A percentile compares a stretch with the other conserved stretches of the same genome.
These are phyloP conservation scores for Drosophila virilis DNA, from an alignment of 1,140 invertebrate species.

Conservation along the genomic window DNA sequence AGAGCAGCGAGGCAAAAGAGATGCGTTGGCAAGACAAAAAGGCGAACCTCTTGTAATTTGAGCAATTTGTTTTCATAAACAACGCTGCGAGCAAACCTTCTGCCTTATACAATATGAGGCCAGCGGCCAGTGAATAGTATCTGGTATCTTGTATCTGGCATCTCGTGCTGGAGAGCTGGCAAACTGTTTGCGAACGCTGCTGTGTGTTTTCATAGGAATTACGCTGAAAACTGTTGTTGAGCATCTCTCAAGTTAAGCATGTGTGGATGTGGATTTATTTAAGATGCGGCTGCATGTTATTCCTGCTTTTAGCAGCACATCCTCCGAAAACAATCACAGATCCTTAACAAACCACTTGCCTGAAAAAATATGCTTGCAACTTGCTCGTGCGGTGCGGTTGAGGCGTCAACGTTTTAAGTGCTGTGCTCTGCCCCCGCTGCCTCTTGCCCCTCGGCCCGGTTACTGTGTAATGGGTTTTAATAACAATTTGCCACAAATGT, in stretches of 20 bases:
- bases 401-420: slow-evolving; percentile 72
- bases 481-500: slow-evolving; percentile 77
- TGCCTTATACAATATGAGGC: slow-evolving; percentile 65
- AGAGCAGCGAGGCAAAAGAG: slow-evolving; percentile 19
- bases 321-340: slow-evolving; percentile 63
- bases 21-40: slow-evolving; percentile 15
- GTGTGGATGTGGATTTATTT: slow-evolving; percentile 53
- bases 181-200: background rate
- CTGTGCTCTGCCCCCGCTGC: background rate
- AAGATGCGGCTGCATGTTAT: slow-evolving; percentile 31
- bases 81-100: slow-evolving; percentile 37
- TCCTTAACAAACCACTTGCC: slow-evolving; percentile 64
- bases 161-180: slow-evolving; percentile 29
- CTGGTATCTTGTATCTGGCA: slow-evolving; percentile 58
- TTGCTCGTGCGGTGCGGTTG: slow-evolving; percentile 55
- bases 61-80: slow-evolving; percentile 80
- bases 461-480: slow-evolving; percentile 74
- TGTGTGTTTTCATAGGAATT: slow-evolving; percentile 68
- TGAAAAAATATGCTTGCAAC: slow-evolving; percentile 24
- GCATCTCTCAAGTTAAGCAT: slow-evolving; percentile 63
- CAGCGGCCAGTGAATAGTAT: slow-evolving; percentile 65
- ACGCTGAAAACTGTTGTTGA: slow-evolving; percentile 69
- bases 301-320: slow-evolving; percentile 41
- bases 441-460: slow-evolving; percentile 11
- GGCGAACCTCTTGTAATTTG: slow-evolving; percentile 66